Base-by-base conservation (phyloP, 2,888 invertebrate species). In the Seira musarum region DNA sequence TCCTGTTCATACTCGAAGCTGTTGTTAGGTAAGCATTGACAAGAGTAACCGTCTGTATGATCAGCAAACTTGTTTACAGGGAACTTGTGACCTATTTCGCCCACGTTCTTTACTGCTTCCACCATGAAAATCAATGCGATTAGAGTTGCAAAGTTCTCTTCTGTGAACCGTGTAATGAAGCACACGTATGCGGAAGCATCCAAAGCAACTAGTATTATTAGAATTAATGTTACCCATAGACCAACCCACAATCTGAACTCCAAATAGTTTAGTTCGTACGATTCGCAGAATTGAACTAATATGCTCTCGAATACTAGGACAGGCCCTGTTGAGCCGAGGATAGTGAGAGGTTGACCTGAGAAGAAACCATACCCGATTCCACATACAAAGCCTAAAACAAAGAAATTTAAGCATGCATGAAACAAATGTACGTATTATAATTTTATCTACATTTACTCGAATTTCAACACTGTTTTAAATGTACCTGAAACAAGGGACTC, bases 401-500 rank as follows among this genome's bases (percentile, higher is more conserved):
- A n/a, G n/a, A n/a, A n/a, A n/a, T n/a, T n/a, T n/a, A n/a, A n/a
- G n/a, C n/a, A n/a, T n/a, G n/a, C n/a, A n/a, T n/a, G n/a, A n/a
- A n/a, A n/a, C n/a, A n/a, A n/a, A n/a, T n/a, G n/a, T n/a, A n/a
- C n/a, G n/a, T n/a, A n/a, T n/a, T n/a, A n/a, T n/a, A n/a, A n/a
- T n/a, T n/a, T n/a, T n/a, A n/a, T n/a, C n/a, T n/a, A n/a, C n/a
- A n/a, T n/a, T n/a, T n/a, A n/a, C n/a, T n/a, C n/a, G n/a, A n/a
- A n/a, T n/a, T n/a, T n/a, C n/a, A n/a, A n/a, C n/a, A n/a, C n/a
- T n/a, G n/a, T n/a, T n/a, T n/a, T n/a, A n/a, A n/a, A n/a, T n/a
- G n/a, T n/a, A 17, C 89, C 91, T 24, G 90, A 89, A 61, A 91
- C 87, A 10, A 91, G 87, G 83, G 90, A 90, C 87, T 91, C 91